Percentiles rank a stretch among this genome's conserved stretches.
Conservation (phyloP, 1,140 invertebrate genomes). For the Zaprionus lachaisei region DNA sequence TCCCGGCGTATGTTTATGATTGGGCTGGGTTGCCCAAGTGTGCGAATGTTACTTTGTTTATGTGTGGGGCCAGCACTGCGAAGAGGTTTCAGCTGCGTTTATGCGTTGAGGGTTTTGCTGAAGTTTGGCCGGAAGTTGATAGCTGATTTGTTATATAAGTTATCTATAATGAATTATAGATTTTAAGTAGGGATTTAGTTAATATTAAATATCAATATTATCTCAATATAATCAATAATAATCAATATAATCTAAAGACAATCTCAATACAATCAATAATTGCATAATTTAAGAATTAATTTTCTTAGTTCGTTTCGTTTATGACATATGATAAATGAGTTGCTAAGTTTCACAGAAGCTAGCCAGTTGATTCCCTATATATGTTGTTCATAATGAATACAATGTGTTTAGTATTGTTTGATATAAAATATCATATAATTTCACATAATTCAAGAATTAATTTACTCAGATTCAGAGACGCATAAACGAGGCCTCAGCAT, state of each 20-base stretch:
- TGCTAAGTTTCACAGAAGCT: too few species aligned
- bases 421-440: too few species aligned
- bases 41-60: constrained; percentile 29
- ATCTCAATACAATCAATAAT: too few species aligned
- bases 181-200: too few species aligned
- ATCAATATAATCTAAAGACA: too few species aligned
- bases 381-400: too few species aligned
- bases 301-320: background rate
- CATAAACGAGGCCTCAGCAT: constrained; percentile 46
- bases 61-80: constrained; percentile 22
- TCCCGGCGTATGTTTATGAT: constrained; percentile 68
- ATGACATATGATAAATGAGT: background rate
- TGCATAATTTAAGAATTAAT: background rate
- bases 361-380: too few species aligned
- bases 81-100: constrained; percentile 37
- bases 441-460: background rate
- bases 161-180: background rate
- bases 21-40: constrained; percentile 50
- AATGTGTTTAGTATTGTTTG: too few species aligned
- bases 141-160: background rate
- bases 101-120: constrained; percentile 17
- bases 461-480: background rate
- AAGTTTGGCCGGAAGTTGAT: background rate
- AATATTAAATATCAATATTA: too few species aligned
- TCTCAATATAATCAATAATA: too few species aligned